phyloP scores from a whole-genome alignment of 2,113 vertebrate species.

The Machaerirhynchus nigripectus region DNA sequence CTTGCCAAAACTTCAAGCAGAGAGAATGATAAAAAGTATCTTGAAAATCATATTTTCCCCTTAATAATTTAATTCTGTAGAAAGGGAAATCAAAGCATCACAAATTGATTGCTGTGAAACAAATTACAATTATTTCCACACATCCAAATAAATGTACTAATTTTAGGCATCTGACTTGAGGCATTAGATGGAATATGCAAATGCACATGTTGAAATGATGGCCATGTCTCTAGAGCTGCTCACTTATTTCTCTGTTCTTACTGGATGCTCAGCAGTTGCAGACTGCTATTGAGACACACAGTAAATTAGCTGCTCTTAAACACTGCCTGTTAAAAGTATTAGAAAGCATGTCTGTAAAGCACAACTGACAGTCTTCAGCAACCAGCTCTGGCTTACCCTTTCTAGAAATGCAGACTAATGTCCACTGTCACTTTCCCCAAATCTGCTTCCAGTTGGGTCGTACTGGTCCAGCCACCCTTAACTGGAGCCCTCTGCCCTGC shows the following conservation, averaged over 20 bases:
- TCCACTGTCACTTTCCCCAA: conserved; percentile 28
- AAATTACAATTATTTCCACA: conserved; percentile 71
- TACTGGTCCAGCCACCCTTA: conserved; percentile 20
- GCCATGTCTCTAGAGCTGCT: neutral
- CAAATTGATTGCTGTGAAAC: conserved; percentile 68
- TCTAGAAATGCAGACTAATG: conserved; percentile 35
- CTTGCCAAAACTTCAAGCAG: conserved; percentile 52
- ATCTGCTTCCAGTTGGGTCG: conserved; percentile 62
- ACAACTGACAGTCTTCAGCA: conserved; percentile 48
- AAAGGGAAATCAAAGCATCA: conserved; percentile 64
- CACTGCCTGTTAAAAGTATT: conserved; percentile 49
- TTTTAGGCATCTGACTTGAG: conserved; percentile 62
- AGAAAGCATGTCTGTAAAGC: conserved; percentile 33
- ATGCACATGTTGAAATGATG: conserved; percentile 39
- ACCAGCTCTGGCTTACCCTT: neutral
- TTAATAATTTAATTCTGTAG: conserved; percentile 56
- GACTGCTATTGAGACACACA: neutral
- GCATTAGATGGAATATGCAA: conserved; percentile 62
- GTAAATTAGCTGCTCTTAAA: conserved; percentile 64
- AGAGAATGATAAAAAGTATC: conserved; percentile 20
- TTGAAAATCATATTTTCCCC: conserved; percentile 47
- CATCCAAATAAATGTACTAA: conserved; percentile 66
- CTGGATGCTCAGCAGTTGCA: neutral
- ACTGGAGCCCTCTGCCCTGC: neutral
- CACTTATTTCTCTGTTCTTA: conserved; percentile 16